Percentiles rank a stretch among this genome's conserved stretches.
These are phyloP conservation scores for Macaca nemestrina DNA, from an alignment of 2,113 vertebrate genomes.

Conservation along the genomic window DNA sequence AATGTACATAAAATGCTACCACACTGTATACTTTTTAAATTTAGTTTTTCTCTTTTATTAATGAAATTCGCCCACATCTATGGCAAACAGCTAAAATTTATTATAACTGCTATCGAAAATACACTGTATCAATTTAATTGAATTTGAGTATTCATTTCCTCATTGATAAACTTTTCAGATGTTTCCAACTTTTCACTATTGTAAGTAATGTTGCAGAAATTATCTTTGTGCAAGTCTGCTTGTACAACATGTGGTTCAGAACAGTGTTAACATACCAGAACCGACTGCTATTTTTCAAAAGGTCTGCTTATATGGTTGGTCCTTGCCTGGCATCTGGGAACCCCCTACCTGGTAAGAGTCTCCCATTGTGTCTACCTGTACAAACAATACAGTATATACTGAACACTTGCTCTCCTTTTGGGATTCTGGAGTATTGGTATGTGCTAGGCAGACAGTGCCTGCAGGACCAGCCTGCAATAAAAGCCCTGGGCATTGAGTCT, in stretches of 20 bases:
- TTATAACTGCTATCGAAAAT: neutral
- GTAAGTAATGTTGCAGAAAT: neutral
- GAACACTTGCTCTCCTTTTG: neutral
- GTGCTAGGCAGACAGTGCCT: neutral
- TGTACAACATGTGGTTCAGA: neutral
- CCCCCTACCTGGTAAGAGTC: neutral
- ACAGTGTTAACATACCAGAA: neutral
- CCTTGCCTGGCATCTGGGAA: neutral
- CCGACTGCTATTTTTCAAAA: neutral
- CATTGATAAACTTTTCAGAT: neutral
- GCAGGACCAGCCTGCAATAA: neutral
- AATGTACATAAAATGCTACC: neutral
- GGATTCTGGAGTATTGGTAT: neutral
- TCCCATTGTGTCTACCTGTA: neutral
- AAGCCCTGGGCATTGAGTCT: neutral
- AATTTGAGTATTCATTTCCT: neutral
- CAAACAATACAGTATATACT: neutral
- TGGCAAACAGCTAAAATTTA: neutral
- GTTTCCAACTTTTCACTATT: neutral
- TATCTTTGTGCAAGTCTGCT: neutral
- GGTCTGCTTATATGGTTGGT: neutral
- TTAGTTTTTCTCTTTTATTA: neutral
- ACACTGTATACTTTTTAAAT: slow-evolving; percentile 17
- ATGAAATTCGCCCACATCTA: neutral
- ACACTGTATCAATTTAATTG: neutral